phyloP scores from a whole-genome alignment of 1,140 invertebrate genomes.

The Meloidogyne chitwoodi region DNA sequence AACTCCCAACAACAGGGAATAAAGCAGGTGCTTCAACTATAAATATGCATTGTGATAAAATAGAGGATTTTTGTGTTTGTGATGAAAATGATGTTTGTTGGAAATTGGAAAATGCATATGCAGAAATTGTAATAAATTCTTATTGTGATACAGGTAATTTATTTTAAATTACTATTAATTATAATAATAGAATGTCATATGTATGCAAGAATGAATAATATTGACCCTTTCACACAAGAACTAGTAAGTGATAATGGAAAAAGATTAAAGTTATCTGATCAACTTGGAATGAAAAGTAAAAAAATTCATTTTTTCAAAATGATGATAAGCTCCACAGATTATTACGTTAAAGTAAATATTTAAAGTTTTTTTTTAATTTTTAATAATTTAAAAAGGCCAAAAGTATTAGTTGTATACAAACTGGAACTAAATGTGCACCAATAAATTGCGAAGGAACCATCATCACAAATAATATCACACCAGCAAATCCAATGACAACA shows the following conservation, averaged over 20 bases:
- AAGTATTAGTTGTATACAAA: too few relatives aligned
- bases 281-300: background rate
- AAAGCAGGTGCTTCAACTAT: background rate
- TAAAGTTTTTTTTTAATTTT: too few relatives aligned
- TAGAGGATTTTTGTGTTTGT: background rate
- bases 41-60: background rate
- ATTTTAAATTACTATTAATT: too few relatives aligned
- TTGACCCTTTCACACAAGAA: background rate
- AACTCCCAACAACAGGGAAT: background rate
- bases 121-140: background rate
- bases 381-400: too few relatives aligned
- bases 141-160: background rate
- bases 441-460: too few relatives aligned
- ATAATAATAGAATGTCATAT: background rate
- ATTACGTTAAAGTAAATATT: background rate
- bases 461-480: too few relatives aligned
- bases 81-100: background rate
- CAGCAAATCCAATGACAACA: too few relatives aligned
- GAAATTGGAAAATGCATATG: background rate
- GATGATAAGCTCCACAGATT: background rate
- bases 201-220: background rate
- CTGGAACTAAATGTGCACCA: too few relatives aligned
- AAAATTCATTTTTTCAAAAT: background rate
- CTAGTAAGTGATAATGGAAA: background rate
- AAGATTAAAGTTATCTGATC: background rate